Evolutionary conservation across 2,888 invertebrate species (phyloP), one percentile per base, ranked within the genome.

Genomic region (Theristus sp.): DNA sequence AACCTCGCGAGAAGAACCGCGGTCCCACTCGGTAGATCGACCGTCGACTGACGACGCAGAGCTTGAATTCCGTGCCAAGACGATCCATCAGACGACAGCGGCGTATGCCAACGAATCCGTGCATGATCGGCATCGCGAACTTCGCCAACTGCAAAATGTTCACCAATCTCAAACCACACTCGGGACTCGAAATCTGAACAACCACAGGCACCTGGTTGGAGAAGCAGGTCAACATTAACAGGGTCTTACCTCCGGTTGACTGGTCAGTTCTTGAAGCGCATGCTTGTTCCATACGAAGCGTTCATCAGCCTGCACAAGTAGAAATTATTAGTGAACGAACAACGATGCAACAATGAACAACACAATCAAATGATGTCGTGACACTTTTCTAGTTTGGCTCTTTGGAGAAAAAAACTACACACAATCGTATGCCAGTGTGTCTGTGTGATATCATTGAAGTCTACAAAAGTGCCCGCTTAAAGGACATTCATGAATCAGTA

Each of bases 261-360:
- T 81, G 22, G 78, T 72, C 67, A 88, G 82, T 62, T 85, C 84
- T 61, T 82, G 79, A 60, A 94, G 76, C 0, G 93, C 78, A 73
- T 84, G 81, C 0, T 84, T 82, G 75, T 98, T 98, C 96, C 96
- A 98, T 6, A 94, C 82, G 77, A 94, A 98, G 61, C 90, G 80
- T 25, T 80, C 79, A 75, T 96, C 94, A 0, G 90, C 79, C 78
- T 79, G 67, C 52, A 67, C 67, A n/a, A n/a, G n/a, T n/a, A n/a
- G n/a, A n/a, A n/a, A n/a, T n/a, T n/a, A n/a, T n/a, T n/a, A n/a
- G n/a, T n/a, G n/a, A n/a, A n/a, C n/a, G n/a, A n/a, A n/a, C n/a
- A n/a, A n/a, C n/a, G n/a, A n/a, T n/a, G n/a, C n/a, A n/a, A n/a
- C n/a, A n/a, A n/a, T n/a, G n/a, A n/a, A n/a, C n/a, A n/a, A n/a